Evolutionary conservation across 2,113 vertebrate species (phyloP).

Genomic region (Saguinus imperator): DNA sequence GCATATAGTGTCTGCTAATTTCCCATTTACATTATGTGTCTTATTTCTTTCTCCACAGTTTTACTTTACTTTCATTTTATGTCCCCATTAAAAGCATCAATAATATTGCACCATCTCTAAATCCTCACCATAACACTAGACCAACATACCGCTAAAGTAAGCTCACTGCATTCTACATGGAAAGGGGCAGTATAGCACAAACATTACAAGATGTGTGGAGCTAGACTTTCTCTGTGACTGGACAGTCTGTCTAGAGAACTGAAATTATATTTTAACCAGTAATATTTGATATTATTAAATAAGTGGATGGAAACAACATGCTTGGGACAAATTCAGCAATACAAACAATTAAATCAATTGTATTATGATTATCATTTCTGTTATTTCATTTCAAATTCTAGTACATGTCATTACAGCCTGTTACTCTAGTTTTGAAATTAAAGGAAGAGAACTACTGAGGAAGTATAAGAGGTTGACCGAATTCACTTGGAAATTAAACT

Average conservation of each 20-base stretch:
- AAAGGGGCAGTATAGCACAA: neutral
- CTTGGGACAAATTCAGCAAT: neutral
- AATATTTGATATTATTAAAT: neutral
- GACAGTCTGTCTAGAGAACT: neutral
- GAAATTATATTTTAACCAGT: neutral
- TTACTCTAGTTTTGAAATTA: neutral
- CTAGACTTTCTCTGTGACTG: neutral
- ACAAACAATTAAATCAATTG: neutral
- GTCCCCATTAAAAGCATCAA: neutral
- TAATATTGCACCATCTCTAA: neutral
- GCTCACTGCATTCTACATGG: rapidly evolving
- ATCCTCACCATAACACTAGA: neutral
- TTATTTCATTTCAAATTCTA: neutral
- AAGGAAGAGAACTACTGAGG: neutral
- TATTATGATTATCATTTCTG: neutral
- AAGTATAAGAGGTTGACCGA: neutral
- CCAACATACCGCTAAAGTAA: too few species aligned
- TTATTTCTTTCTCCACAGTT: neutral
- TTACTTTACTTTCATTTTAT: neutral
- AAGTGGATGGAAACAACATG: neutral
- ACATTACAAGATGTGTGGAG: neutral
- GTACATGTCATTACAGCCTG: neutral
- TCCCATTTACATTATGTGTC: neutral
- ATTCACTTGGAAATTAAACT: neutral
- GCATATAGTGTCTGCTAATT: neutral